Conservation (phyloP, 2,113 vertebrate genomes). For the Menura novaehollandiae region DNA sequence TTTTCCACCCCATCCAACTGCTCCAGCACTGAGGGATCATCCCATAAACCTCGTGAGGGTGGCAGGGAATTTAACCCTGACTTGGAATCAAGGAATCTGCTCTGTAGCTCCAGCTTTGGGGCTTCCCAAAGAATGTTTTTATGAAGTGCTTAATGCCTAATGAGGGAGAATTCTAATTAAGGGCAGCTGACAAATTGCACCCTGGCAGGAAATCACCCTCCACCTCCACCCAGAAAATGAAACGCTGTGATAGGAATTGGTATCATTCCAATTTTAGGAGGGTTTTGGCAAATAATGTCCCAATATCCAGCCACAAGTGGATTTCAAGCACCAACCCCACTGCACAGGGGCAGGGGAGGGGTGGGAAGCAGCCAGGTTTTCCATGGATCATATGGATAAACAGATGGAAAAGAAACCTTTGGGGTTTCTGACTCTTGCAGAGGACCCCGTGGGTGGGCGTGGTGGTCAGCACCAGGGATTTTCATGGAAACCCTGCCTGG, state of each 20-base stretch:
- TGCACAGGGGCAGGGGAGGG: background rate
- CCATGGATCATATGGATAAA: background rate
- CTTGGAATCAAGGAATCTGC: background rate
- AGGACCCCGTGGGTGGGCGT: background rate
- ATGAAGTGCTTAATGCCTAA: background rate
- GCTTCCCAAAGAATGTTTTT: background rate
- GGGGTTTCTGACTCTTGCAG: no score
- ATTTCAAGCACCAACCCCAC: background rate
- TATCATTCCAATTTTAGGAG: background rate
- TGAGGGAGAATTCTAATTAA: background rate
- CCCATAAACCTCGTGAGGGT: fast-evolving
- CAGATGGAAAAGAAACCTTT: background rate
- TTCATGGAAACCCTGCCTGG: background rate
- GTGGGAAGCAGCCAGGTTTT: background rate
- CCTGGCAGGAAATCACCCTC: background rate
- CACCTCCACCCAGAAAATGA: background rate
- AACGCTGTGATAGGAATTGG: background rate
- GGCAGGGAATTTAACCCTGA: background rate
- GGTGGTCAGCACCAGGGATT: background rate
- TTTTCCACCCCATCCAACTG: background rate
- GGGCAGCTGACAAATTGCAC: conserved; percentile 29
- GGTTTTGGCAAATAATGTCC: background rate
- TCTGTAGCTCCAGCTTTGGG: background rate
- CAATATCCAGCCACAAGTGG: background rate
- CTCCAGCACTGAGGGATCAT: background rate